Conservation (phyloP, 1,140 invertebrate genomes). For the Drosophila grimshawi region DNA sequence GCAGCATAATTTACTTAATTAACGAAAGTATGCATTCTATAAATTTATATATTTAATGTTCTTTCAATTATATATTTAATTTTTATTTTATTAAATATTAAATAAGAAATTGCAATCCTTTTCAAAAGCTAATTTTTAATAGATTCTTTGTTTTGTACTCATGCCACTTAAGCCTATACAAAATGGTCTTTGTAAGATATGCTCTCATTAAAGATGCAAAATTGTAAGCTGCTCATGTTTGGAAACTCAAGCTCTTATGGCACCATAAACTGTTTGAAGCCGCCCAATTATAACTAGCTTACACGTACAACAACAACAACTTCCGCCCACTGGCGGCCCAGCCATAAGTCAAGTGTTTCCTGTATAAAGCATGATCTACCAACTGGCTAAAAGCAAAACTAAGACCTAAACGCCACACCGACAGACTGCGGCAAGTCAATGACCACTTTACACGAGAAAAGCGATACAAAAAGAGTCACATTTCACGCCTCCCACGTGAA, state of each 20-base stretch:
- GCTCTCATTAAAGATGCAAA: neutral
- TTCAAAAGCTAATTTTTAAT: no score
- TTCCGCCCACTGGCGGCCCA: slow-evolving; percentile 14
- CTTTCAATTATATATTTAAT: no score
- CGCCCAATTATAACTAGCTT: slow-evolving; percentile 19
- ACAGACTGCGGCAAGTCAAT: slow-evolving; percentile 27
- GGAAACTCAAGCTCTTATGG: neutral
- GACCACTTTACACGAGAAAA: slow-evolving; percentile 48
- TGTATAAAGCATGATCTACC: slow-evolving; percentile 43
- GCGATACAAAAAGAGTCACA: slow-evolving; percentile 23
- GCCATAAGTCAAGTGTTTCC: slow-evolving; percentile 41
- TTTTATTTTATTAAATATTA: no score
- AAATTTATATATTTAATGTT: no score
- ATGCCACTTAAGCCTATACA: neutral
- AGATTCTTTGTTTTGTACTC: neutral
- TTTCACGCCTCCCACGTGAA: slow-evolving; percentile 61
- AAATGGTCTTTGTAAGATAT: neutral
- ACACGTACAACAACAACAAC: neutral
- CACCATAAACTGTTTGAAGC: neutral
- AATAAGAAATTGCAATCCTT: no score
- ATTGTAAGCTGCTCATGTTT: neutral
- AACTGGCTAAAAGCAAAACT: slow-evolving; percentile 30
- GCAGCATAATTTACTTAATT: neutral
- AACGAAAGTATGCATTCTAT: no score
- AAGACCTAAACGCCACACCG: slow-evolving; percentile 8